Evolutionary conservation across 2,888 invertebrate genomes (phyloP).

Genomic region (Cerastoderma edule): DNA sequence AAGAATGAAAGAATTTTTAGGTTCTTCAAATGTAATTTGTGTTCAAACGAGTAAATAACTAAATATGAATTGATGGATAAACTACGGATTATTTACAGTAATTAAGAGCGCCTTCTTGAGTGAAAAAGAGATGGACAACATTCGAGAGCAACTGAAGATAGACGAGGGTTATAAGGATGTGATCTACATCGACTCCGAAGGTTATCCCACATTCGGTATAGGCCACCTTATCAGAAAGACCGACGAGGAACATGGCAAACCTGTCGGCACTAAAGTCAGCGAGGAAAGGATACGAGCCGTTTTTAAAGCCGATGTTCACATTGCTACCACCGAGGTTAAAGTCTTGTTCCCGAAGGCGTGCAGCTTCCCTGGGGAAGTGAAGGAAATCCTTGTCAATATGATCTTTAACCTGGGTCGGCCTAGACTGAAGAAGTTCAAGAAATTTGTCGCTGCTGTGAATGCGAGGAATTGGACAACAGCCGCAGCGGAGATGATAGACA

Average conservation of each 20-base stretch:
- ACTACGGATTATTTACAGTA: background rate
- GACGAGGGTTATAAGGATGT: constrained; percentile 24
- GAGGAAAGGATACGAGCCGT: constrained; percentile 14
- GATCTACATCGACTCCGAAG: constrained; percentile 20
- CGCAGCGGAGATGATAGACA: constrained; percentile 34
- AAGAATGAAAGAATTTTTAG: too few relatives aligned
- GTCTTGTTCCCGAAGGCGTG: constrained; percentile 6
- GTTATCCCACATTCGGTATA: constrained; percentile 31
- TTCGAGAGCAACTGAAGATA: constrained; percentile 18
- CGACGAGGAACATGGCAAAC: constrained; percentile 30
- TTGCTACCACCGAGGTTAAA: background rate
- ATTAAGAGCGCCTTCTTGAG: background rate
- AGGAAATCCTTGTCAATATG: constrained; percentile 37
- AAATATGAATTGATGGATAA: too few relatives aligned
- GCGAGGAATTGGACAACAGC: constrained; percentile 27
- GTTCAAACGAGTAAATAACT: too few relatives aligned
- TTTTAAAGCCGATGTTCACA: constrained; percentile 16
- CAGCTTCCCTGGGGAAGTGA: constrained; percentile 24
- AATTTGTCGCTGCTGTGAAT: constrained; percentile 22
- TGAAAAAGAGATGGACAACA: background rate
- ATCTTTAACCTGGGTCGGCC: constrained; percentile 25
- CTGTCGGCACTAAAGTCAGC: constrained; percentile 9
- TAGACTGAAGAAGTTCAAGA: constrained; percentile 21
- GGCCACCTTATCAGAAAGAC: constrained; percentile 24
- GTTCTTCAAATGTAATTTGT: too few relatives aligned